Percentiles rank a stretch among this genome's conserved stretches.
Evolutionary conservation across 2,113 vertebrate genomes (phyloP).

Genomic region (Ondatra zibethicus): DNA sequence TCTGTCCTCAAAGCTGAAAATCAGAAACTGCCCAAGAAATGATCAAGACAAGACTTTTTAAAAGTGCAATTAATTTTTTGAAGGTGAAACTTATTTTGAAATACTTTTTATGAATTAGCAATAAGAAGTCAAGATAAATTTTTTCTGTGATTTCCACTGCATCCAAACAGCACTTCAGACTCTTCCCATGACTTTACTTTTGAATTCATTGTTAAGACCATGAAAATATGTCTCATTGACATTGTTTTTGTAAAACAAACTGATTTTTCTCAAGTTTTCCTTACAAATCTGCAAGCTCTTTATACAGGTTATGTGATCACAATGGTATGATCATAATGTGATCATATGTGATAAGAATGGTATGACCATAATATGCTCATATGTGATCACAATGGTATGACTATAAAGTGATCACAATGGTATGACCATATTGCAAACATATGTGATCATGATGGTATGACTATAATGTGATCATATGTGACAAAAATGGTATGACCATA

Average conservation of each 20-base stretch:
- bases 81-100: constrained; percentile 68
- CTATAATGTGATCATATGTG: too few species aligned
- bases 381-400: neutral
- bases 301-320: neutral
- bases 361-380: too few species aligned
- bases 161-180: constrained; percentile 40
- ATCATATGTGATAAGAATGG: too few species aligned
- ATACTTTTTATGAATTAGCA: constrained; percentile 38
- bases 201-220: neutral
- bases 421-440: neutral
- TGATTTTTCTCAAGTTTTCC: constrained; percentile 34
- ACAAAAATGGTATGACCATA: too few species aligned
- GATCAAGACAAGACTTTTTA: neutral
- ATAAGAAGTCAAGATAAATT: constrained; percentile 54
- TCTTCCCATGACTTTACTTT: neutral
- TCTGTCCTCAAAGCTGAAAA: constrained; percentile 48
- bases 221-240: neutral
- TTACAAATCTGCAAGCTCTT: neutral
- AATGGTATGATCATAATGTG: neutral
- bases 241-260: neutral
- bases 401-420: neutral
- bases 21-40: constrained; percentile 22
- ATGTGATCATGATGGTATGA: too few species aligned
- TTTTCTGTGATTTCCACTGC: constrained; percentile 11
- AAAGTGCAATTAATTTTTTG: constrained; percentile 60